phyloP scores from a whole-genome alignment of 2,888 invertebrate species.

The Torymus texanus region DNA sequence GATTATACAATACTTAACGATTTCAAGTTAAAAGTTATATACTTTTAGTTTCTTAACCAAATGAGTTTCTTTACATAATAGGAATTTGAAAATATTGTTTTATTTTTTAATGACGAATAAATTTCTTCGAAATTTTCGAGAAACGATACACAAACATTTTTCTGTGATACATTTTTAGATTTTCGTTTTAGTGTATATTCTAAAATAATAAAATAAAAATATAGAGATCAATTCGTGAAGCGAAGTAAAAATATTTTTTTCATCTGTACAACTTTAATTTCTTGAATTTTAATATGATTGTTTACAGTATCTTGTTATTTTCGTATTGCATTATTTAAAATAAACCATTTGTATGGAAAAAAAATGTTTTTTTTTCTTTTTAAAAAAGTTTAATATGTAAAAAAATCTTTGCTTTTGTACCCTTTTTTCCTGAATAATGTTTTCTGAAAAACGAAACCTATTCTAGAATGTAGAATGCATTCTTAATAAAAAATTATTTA shows the following conservation, averaged over 20 bases:
- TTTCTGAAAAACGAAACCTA: too few relatives aligned
- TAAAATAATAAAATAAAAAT: slow-evolving; percentile 30
- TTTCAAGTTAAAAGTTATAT: too few relatives aligned
- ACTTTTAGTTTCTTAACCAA: too few relatives aligned
- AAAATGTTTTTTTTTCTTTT: slow-evolving; percentile 12
- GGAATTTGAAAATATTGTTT: neutral
- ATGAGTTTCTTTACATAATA: too few relatives aligned
- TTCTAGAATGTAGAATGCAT: too few relatives aligned
- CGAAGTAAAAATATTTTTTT: neutral
- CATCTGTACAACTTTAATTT: neutral
- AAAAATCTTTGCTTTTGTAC: neutral
- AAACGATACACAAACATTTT: neutral
- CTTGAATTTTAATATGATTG: too few relatives aligned
- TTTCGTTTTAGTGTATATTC: slow-evolving; percentile 2
- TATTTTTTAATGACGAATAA: neutral
- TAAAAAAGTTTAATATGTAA: neutral
- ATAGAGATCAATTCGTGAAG: slow-evolving; percentile 4
- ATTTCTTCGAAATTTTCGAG: neutral
- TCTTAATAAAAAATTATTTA: too few relatives aligned
- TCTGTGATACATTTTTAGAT: slow-evolving; percentile 35
- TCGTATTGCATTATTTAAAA: slow-evolving; percentile 22
- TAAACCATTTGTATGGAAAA: neutral
- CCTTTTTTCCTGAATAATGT: neutral
- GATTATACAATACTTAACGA: too few relatives aligned
- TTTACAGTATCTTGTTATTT: neutral